Conservation (phyloP, 2,888 invertebrate genomes). For the Alloplasta piceator region DNA sequence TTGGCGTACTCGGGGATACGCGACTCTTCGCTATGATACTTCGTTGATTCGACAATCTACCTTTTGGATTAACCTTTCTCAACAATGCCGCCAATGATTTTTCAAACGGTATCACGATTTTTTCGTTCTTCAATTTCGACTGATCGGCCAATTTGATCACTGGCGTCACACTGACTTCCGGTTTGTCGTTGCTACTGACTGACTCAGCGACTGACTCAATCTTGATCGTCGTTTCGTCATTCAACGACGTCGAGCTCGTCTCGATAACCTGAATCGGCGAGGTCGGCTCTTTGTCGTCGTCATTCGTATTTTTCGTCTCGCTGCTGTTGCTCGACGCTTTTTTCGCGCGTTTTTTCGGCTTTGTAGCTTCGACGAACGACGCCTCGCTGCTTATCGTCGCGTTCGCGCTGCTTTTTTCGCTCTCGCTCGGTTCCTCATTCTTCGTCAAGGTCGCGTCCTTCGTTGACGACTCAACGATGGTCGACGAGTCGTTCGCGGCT, state of each 20-base stretch:
- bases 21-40: constrained; percentile 40
- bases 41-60: constrained; percentile 46
- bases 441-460: constrained; percentile 17
- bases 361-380: not conserved
- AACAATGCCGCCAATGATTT: constrained; percentile 58
- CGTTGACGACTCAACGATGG: not conserved
- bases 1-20: constrained; percentile 10
- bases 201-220: not conserved
- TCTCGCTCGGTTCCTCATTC: constrained; percentile 21
- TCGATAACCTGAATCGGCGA: constrained; percentile 28
- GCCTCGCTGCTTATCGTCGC: not conserved
- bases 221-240: constrained; percentile 13
- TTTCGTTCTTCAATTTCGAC: constrained; percentile 50
- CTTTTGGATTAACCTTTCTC: constrained; percentile 57
- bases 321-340: constrained; percentile 44
- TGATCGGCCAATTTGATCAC: constrained; percentile 23
- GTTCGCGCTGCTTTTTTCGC: constrained; percentile 26
- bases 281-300: constrained; percentile 38
- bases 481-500: constrained; percentile 36
- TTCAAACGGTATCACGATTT: constrained; percentile 33
- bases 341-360: constrained; percentile 44
- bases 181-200: constrained; percentile 19
- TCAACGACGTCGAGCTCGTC: constrained; percentile 14
- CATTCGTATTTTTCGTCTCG: not conserved
- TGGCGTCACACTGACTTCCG: constrained; percentile 5